Evolutionary conservation across 2,113 vertebrate genomes (phyloP).

Genomic region (Nothobranchius kuhntae): DNA sequence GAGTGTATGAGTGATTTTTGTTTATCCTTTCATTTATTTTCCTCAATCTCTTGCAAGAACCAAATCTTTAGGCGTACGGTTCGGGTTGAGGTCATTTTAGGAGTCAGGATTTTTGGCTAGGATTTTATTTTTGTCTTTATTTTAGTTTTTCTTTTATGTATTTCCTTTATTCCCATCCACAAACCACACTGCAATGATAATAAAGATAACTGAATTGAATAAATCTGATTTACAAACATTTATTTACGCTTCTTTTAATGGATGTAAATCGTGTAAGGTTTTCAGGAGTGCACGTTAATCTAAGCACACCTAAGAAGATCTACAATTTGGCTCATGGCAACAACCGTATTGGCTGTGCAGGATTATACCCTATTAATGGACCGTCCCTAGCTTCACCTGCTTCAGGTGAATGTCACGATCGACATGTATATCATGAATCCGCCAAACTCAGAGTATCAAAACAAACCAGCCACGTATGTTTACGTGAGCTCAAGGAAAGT

Average conservation of each 20-base stretch:
- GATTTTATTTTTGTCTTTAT: not conserved
- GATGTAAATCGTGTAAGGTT: not conserved
- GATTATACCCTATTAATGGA: conserved; percentile 29
- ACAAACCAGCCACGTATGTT: not conserved
- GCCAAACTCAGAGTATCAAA: not conserved
- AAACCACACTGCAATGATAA: too few relatives aligned
- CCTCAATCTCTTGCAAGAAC: too few relatives aligned
- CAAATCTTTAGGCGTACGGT: too few relatives aligned
- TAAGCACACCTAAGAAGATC: conserved; percentile 34
- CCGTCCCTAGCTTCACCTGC: conserved; percentile 19
- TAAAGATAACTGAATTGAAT: too few relatives aligned
- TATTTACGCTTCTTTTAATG: not conserved
- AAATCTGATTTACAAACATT: not conserved
- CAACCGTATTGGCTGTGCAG: conserved; percentile 36
- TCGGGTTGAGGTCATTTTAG: too few relatives aligned
- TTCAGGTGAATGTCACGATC: conserved; percentile 23
- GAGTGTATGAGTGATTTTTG: too few relatives aligned
- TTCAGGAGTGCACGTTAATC: conserved; percentile 12
- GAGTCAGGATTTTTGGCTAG: too few relatives aligned
- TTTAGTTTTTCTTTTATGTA: not conserved
- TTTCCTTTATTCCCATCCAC: conserved; percentile 3
- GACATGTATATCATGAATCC: conserved; percentile 24
- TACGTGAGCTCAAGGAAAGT: not conserved
- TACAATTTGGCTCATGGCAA: conserved; percentile 22
- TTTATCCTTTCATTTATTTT: too few relatives aligned